These are phyloP conservation scores for Flabesymbios commensalis DNA, from an alignment of 2,888 invertebrate genomes.

Conservation along the genomic window DNA sequence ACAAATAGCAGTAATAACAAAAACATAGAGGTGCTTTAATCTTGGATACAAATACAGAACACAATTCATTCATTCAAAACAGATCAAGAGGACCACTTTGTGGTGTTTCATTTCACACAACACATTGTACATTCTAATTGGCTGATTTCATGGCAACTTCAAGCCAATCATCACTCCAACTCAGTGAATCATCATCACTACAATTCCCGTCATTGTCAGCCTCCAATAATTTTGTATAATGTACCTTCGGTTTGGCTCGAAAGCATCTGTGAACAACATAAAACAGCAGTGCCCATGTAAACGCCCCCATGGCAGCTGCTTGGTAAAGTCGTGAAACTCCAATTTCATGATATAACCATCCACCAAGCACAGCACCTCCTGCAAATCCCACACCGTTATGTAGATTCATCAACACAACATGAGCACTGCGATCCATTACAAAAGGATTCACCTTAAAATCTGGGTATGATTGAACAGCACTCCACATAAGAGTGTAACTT, in stretches of 20 bases:
- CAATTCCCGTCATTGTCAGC: conserved; percentile 10
- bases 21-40: too few relatives aligned
- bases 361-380: conserved; percentile 47
- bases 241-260: conserved; percentile 18
- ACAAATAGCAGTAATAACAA: too few relatives aligned
- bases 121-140: too few relatives aligned
- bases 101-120: too few relatives aligned
- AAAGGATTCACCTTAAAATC: conserved; percentile 28
- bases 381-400: conserved; percentile 54
- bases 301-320: conserved; percentile 39
- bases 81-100: too few relatives aligned
- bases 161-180: conserved; percentile 30
- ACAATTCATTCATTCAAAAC: too few relatives aligned
- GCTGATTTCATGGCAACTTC: conserved; percentile 28
- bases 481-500: conserved; percentile 13
- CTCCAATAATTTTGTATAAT: conserved; percentile 27
- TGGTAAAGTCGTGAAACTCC: conserved; percentile 45
- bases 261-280: conserved; percentile 7
- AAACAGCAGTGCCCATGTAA: conserved; percentile 20
- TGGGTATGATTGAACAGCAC: conserved; percentile 18
- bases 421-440: conserved; percentile 48
- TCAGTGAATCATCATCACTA: conserved; percentile 10
- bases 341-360: conserved; percentile 45
- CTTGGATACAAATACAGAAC: too few relatives aligned
- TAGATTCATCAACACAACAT: conserved; percentile 47